phyloP scores from a whole-genome alignment of 1,140 invertebrate species.

The Heliconius himera region DNA sequence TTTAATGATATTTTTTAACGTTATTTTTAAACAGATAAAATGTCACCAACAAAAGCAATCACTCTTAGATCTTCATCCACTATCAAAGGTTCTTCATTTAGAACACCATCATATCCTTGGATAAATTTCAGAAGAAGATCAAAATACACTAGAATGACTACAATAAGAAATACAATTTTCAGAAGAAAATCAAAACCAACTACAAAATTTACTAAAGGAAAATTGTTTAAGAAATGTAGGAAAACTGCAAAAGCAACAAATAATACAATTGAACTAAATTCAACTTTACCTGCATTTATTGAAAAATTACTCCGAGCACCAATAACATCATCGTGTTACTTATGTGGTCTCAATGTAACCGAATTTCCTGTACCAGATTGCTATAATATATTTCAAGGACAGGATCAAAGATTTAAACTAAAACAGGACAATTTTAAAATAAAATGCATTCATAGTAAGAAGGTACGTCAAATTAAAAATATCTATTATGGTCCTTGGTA shows the following conservation, averaged over 20 bases:
- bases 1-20: background rate
- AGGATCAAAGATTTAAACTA: constrained; percentile 16
- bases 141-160: background rate
- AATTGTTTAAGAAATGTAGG: background rate
- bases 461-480: constrained; percentile 19
- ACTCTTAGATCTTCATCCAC: background rate
- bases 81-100: background rate
- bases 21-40: background rate
- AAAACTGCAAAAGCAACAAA: background rate
- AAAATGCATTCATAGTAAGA: constrained; percentile 31
- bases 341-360: constrained; percentile 40
- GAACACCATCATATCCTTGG: background rate
- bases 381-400: constrained; percentile 31
- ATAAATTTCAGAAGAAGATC: background rate
- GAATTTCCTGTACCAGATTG: constrained; percentile 37
- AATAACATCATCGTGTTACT: constrained; percentile 34
- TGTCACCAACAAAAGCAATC: background rate
- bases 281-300: constrained; percentile 4
- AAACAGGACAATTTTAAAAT: constrained; percentile 26
- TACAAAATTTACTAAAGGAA: no score
- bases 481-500: constrained; percentile 30
- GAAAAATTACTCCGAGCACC: background rate
- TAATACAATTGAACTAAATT: background rate
- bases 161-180: background rate
- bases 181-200: background rate